A percentile compares a stretch with the other conserved stretches of the same genome.
Conservation (phyloP, 2,113 vertebrate species). For the Chamaea fasciata region DNA sequence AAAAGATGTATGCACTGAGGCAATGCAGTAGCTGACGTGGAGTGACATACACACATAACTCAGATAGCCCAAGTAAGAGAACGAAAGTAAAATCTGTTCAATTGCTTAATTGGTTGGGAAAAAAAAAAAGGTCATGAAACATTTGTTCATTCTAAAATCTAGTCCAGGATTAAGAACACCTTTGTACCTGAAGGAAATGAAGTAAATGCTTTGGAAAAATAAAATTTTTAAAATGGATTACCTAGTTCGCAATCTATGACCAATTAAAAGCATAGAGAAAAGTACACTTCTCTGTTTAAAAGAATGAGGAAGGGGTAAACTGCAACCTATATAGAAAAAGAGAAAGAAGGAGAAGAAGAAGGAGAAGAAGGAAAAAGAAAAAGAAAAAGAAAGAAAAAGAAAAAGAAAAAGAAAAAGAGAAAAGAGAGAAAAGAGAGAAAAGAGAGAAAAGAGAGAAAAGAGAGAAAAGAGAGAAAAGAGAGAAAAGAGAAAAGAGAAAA, state of each 20-base stretch:
- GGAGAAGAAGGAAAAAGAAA: accelerated
- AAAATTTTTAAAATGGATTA: not conserved
- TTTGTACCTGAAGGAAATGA: not conserved
- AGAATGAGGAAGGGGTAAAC: not conserved
- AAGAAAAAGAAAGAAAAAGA: not conserved
- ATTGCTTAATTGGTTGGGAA: not conserved
- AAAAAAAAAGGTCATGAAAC: not conserved
- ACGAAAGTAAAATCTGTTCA: not conserved
- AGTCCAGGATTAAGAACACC: not conserved
- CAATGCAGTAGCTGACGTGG: not conserved
- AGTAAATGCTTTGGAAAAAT: not conserved
- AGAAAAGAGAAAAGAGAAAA: accelerated
- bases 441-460: not conserved
- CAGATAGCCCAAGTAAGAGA: not conserved
- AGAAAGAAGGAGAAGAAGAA: not conserved
- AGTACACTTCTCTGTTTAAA: not conserved
- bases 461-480: accelerated
- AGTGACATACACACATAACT: not conserved
- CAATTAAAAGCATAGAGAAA: conserved; percentile 10
- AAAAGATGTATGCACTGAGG: not conserved
- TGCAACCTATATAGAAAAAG: not conserved
- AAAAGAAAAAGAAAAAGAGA: accelerated
- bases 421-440: accelerated
- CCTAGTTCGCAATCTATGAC: not conserved
- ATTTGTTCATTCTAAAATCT: not conserved